phyloP scores from a whole-genome alignment of 2,888 invertebrate genomes.

The Aquatica leii region DNA sequence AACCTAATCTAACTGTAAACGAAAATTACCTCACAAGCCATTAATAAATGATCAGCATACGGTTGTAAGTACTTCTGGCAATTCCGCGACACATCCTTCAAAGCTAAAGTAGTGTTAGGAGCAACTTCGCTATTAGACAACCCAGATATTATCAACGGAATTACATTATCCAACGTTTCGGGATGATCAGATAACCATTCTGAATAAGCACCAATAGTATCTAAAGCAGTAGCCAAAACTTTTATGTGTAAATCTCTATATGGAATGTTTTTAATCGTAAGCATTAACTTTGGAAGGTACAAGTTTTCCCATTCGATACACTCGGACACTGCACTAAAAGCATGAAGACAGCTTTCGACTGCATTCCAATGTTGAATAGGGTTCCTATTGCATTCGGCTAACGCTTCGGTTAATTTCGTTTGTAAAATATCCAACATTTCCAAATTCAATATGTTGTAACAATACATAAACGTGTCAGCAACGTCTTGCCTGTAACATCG shows the following conservation, averaged over 20 bases:
- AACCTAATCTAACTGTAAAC: background rate
- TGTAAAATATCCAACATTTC: constrained; percentile 77
- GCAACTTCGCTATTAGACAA: constrained; percentile 73
- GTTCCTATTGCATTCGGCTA: constrained; percentile 53
- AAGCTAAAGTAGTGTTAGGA: constrained; percentile 84
- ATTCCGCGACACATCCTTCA: constrained; percentile 87
- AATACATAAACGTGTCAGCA: constrained; percentile 71
- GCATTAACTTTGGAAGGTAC: constrained; percentile 68
- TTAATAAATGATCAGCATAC: constrained; percentile 78
- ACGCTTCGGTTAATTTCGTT: constrained; percentile 67
- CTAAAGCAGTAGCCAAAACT: constrained; percentile 76
- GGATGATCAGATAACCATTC: constrained; percentile 84
- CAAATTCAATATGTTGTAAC: constrained; percentile 81
- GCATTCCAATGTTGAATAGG: constrained; percentile 63
- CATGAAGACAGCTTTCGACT: constrained; percentile 72
- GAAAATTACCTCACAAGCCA: constrained; percentile 68
- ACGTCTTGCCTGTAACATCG: constrained; percentile 68
- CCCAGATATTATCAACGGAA: constrained; percentile 75
- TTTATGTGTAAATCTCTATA: constrained; percentile 68
- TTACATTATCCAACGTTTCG: constrained; percentile 69
- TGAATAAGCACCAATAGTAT: constrained; percentile 83
- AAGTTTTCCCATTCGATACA: constrained; percentile 66
- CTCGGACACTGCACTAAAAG: constrained; percentile 71
- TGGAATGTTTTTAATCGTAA: constrained; percentile 70
- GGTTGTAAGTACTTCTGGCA: constrained; percentile 79